phyloP scores from a whole-genome alignment of 2,888 invertebrate species.

The Hybos culiciformis region DNA sequence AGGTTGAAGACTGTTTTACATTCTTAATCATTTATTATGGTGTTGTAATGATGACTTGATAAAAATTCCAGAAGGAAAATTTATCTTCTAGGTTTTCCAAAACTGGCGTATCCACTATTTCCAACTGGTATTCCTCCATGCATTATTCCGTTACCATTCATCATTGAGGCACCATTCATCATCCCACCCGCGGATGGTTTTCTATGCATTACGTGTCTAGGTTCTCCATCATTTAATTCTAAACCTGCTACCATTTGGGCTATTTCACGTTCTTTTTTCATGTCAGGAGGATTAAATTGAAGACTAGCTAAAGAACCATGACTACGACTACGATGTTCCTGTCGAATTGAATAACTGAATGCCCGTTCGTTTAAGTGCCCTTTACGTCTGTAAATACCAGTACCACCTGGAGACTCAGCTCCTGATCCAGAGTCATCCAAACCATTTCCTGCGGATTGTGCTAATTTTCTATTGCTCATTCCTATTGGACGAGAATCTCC shows the following conservation, averaged over 20 bases:
- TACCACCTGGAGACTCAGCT: constrained; percentile 47
- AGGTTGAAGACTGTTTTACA: constrained; percentile 8
- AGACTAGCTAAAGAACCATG: constrained; percentile 84
- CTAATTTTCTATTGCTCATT: constrained; percentile 44
- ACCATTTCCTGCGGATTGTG: constrained; percentile 53
- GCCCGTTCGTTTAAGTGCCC: constrained; percentile 87
- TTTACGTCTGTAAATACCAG: constrained; percentile 80
- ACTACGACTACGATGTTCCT: constrained; percentile 84
- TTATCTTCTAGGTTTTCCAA: constrained; percentile 35
- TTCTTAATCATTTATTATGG: constrained; percentile 6
- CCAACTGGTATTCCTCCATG: constrained; percentile 20
- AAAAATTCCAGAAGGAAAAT: too few relatives aligned
- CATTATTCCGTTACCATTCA: constrained; percentile 23
- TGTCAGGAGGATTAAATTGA: constrained; percentile 73
- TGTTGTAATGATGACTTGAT: background rate
- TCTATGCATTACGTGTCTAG: constrained; percentile 37
- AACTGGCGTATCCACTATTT: constrained; percentile 26
- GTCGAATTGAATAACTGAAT: constrained; percentile 85
- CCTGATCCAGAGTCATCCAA: constrained; percentile 42
- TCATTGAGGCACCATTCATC: constrained; percentile 23
- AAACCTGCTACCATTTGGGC: constrained; percentile 87
- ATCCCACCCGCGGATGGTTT: constrained; percentile 20
- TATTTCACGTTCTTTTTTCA: constrained; percentile 82
- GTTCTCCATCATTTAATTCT: constrained; percentile 58
- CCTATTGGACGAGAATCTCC: constrained; percentile 42